Percentiles rank a stretch among this genome's conserved stretches.
These are phyloP conservation scores for Fragum sueziense DNA, from an alignment of 2,888 invertebrate species.

Conservation along the genomic window DNA sequence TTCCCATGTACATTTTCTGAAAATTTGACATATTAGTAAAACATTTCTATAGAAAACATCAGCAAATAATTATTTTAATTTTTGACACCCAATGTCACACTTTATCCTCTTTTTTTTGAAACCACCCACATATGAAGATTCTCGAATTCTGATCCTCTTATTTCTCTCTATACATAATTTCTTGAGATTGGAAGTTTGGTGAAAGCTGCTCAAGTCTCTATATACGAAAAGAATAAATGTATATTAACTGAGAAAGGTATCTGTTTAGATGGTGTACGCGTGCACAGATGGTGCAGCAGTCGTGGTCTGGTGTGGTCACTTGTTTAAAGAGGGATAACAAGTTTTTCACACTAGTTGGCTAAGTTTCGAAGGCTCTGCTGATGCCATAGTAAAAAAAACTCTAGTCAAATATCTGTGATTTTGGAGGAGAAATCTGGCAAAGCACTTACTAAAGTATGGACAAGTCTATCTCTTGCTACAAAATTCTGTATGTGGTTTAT, in stretches of 20 bases:
- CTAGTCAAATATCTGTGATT: conserved; percentile 17
- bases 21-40: too few species aligned
- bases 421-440: conserved; percentile 36
- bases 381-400: conserved; percentile 23
- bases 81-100: too few species aligned
- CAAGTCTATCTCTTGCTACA: conserved; percentile 32
- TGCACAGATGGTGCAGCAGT: conserved; percentile 53
- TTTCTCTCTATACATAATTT: conserved; percentile 26
- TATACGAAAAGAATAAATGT: conserved; percentile 13
- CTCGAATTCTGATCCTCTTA: too few species aligned
- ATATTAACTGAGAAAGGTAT: conserved; percentile 24
- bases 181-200: conserved; percentile 29
- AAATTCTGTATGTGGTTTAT: conserved; percentile 44
- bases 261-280: conserved; percentile 20
- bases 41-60: too few species aligned
- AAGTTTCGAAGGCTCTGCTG: conserved; percentile 33
- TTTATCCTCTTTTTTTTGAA: too few species aligned
- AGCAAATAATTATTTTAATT: too few species aligned
- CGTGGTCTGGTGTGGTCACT: conserved; percentile 55
- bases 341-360: conserved; percentile 32
- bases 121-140: too few species aligned
- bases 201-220: conserved; percentile 33
- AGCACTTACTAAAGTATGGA: conserved; percentile 15
- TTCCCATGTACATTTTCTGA: too few species aligned
- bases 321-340: conserved; percentile 37